phyloP scores from a whole-genome alignment of 2,797 vertebrate genomes.

The Salarias fasciatus region DNA sequence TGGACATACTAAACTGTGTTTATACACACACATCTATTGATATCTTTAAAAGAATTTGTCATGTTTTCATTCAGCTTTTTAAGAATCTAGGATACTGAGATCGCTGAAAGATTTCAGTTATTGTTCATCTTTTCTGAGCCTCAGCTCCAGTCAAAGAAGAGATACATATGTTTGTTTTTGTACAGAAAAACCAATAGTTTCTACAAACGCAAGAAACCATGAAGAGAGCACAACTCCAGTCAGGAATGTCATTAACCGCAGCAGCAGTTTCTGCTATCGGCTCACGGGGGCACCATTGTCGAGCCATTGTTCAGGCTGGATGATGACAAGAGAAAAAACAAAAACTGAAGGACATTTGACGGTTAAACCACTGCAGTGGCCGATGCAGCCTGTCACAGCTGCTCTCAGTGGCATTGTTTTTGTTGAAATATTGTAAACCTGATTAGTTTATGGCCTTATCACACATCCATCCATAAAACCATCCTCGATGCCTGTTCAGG shows the following conservation, averaged over 20 bases:
- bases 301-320: conserved; percentile 12
- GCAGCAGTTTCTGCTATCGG: conserved; percentile 17
- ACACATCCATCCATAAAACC: too few relatives aligned
- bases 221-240: too few relatives aligned
- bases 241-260: background rate
- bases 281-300: conserved; percentile 73
- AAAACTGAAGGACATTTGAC: background rate
- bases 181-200: background rate
- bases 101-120: background rate
- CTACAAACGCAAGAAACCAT: background rate
- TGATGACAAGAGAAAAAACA: conserved; percentile 2
- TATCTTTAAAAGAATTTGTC: conserved; percentile 14
- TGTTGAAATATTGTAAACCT: too few relatives aligned
- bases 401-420: background rate
- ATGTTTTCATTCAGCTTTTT: background rate
- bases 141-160: background rate
- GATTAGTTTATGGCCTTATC: too few relatives aligned
- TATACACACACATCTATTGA: conserved; percentile 14
- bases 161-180: background rate
- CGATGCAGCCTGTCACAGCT: background rate
- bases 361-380: background rate
- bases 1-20: conserved; percentile 10
- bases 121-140: background rate
- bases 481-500: too few relatives aligned
- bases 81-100: too few relatives aligned